Evolutionary conservation across 2,888 invertebrate species (phyloP), one percentile per base, ranked within the genome.

Genomic region (Melieria picta): DNA sequence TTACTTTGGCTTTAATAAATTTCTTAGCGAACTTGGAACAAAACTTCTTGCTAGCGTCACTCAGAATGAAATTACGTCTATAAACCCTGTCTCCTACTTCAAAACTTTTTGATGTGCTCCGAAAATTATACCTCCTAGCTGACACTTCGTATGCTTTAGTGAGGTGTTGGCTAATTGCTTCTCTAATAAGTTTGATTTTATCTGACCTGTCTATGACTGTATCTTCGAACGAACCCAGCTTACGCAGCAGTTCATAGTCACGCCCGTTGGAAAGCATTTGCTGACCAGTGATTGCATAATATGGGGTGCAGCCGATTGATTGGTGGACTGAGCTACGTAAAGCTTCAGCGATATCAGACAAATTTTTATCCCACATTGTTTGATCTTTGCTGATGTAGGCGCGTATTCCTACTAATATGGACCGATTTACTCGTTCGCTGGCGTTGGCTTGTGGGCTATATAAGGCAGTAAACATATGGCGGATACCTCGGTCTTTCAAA

Each of bases 361-460:
- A 47, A 16, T 72, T 42, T 42, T 69, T 45, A 56, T 72, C 69
- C 65, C 72, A 72, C 7, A 42, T n/a, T 11, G 58, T 60, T 42
- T 74, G 66, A 10, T 74, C 72, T 0, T 48, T 42, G 43, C 55
- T 58, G 7, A 75, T 45, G 46, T 73, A 75, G 7, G 73, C 61
- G 42, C 71, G 60, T 7, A 72, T 62, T 5, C 69, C 71, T 5
- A 68, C 58, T 42, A 72, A 55, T n/a, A 72, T 71, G 16, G 72
- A 74, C 43, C 74, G 47, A 56, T 75, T 61, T 42, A 75, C 73
- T 4, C 75, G 56, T 45, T 75, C 73, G 45, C 72, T 72, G 5
- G 71, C 72, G 50, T 75, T 75, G 1, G 70, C 70, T 50, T 75
- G 72, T 48, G 72, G 72, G 50, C 70, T 73, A 50, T 75, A 68